Evolutionary conservation across 1,140 invertebrate species (phyloP), one percentile per base, ranked within the genome.

Genomic region (Brachionus manjavacas): DNA sequence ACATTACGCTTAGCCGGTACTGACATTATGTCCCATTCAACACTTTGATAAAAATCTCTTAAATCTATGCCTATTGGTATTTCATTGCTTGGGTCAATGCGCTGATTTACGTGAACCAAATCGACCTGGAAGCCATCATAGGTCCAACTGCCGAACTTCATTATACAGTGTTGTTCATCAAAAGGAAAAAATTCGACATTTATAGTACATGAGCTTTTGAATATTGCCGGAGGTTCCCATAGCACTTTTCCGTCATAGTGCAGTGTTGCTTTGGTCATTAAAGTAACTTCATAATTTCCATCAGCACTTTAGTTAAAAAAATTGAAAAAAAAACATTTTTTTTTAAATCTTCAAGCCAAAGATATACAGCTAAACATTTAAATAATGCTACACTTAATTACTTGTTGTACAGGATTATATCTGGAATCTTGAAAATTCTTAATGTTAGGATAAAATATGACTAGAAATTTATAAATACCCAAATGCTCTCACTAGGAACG

Each of bases 341-440:
- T 11, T 39, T 12, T 35, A 14, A 0, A 20, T 60, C 20, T 60
- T 60, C 52, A 60, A 60, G 52, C 52, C 52, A 60, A 8, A 6
- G 52, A 60, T 20, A 68, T 31, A 31, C 28, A 68, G 66, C 25
- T n/a, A 31, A 68, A 68, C 31, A 68, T 68, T 68, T 41, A 72
- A 41, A 60, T 6, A 68, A 20, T 12, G 31, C n/a, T 25, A 79
- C 43, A 99, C 96, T 72, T 43, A 72, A 72, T 72, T 72, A 72
- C 68, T 99, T 99, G 92, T 99, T 99, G 90, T 99, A 99, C 55
- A 99, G 92, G 43, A 99, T 98, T 87, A 99, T 98, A 90, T 99
- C 98, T 4, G 97, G 97, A 89, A 31, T 84, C 60, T 68, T 28
- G n/a, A 46, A 25, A 35, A 9, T 68, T 68, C 16, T 70, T 83